Evolutionary conservation across 30 jellyfish, hydroid and myxozoan species (phyloP).

Genomic region (Aurelia sp.): DNA sequence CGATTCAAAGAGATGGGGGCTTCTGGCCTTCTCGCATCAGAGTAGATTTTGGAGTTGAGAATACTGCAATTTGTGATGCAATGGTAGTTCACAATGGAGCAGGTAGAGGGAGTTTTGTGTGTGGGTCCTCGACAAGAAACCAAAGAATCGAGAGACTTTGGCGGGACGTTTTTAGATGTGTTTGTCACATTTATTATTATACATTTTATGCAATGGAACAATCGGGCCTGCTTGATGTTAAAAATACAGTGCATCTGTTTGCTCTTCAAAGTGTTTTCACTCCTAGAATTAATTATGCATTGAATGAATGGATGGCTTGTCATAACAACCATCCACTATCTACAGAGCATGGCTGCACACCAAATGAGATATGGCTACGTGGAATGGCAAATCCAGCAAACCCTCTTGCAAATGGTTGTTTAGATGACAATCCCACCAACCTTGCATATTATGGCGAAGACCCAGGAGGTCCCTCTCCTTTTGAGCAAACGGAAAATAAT

Average conservation of each 20-base stretch:
- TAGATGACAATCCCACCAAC: slow-evolving; percentile 9
- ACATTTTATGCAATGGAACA: slow-evolving; percentile 31
- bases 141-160: slow-evolving; percentile 60
- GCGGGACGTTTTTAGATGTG: slow-evolving; percentile 65
- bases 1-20: background rate
- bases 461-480: slow-evolving; percentile 6
- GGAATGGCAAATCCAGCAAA: slow-evolving; percentile 39
- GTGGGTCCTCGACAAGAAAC: slow-evolving; percentile 35
- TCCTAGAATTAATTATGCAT: slow-evolving; percentile 15
- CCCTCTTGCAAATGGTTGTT: slow-evolving; percentile 16
- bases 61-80: background rate
- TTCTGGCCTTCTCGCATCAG: slow-evolving; percentile 2
- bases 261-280: slow-evolving; percentile 31
- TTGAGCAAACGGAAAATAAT: slow-evolving; percentile 2
- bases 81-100: slow-evolving; percentile 44
- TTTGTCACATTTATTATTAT: slow-evolving; percentile 32
- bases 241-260: slow-evolving; percentile 22
- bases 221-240: slow-evolving; percentile 21
- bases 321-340: slow-evolving; percentile 19
- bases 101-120: slow-evolving; percentile 54
- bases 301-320: slow-evolving; percentile 14
- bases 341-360: slow-evolving; percentile 12
- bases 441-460: slow-evolving; percentile 6
- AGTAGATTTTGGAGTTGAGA: slow-evolving; percentile 59
- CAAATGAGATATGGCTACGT: slow-evolving; percentile 11